Evolutionary conservation across 2,888 invertebrate genomes (phyloP).

Genomic region (Gymnocheta viridis): DNA sequence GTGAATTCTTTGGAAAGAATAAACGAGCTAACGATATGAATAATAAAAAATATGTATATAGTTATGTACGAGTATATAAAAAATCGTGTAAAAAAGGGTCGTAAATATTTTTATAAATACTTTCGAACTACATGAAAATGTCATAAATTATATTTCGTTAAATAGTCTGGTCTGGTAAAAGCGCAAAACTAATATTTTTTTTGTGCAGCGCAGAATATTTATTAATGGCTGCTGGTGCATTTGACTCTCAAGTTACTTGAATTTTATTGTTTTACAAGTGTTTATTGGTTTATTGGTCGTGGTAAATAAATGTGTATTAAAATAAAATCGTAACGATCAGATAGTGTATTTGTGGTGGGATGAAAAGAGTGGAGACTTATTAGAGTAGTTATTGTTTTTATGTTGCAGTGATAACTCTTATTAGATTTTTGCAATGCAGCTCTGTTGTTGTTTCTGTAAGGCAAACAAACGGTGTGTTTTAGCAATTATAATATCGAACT

Average conservation of each 20-base stretch:
- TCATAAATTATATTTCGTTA: slow-evolving; percentile 49
- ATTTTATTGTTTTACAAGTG: slow-evolving; percentile 68
- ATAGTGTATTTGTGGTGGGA: neutral
- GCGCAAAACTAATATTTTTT: neutral
- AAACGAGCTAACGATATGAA: neutral
- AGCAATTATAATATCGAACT: too few relatives aligned
- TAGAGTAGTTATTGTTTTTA: too few relatives aligned
- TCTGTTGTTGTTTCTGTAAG: too few relatives aligned
- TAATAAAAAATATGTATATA: too few relatives aligned
- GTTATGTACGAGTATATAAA: too few relatives aligned
- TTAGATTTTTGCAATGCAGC: too few relatives aligned
- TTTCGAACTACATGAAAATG: slow-evolving; percentile 6
- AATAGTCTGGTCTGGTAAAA: slow-evolving; percentile 34
- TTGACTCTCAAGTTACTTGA: slow-evolving; percentile 30
- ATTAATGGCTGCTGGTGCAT: neutral
- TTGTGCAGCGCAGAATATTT: slow-evolving; percentile 1
- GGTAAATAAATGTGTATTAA: neutral
- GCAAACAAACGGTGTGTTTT: too few relatives aligned
- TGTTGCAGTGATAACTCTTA: too few relatives aligned
- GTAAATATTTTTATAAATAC: neutral
- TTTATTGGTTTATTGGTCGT: slow-evolving; percentile 39
- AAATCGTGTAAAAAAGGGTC: neutral
- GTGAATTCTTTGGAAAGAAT: slow-evolving; percentile 21
- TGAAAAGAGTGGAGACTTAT: too few relatives aligned
- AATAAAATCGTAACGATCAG: neutral